Percentiles rank a stretch among this genome's conserved stretches.
These are phyloP conservation scores for Tauraco erythrolophus DNA, from an alignment of 2,113 vertebrate genomes.

Conservation along the genomic window DNA sequence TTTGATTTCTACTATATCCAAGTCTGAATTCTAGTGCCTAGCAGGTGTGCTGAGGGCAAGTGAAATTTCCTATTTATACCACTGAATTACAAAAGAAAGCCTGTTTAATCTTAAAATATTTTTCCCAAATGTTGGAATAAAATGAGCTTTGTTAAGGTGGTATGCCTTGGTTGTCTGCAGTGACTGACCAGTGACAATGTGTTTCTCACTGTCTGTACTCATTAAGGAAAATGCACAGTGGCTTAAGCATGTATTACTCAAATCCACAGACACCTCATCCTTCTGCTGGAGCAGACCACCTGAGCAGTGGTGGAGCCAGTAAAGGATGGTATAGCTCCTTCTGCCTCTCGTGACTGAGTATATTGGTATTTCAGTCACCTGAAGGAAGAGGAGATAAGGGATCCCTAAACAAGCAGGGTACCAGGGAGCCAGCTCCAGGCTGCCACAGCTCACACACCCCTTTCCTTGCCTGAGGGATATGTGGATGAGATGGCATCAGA, in stretches of 20 bases:
- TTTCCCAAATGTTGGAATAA: not conserved
- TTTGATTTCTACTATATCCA: not conserved
- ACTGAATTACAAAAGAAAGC: not conserved
- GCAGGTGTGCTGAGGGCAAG: not conserved
- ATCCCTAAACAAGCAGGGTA: not conserved
- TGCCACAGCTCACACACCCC: not conserved
- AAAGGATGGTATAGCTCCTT: not conserved
- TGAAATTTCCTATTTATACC: not conserved
- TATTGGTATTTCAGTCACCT: rapidly evolving
- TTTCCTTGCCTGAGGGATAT: not conserved
- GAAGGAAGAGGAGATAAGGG: not conserved
- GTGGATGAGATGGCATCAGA: not conserved
- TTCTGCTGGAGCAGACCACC: not conserved
- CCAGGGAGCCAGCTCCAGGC: not conserved
- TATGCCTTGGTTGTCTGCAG: not conserved
- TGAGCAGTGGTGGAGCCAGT: not conserved
- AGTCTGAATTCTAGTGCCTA: not conserved
- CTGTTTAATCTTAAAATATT: not conserved
- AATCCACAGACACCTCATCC: not conserved
- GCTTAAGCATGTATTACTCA: not conserved
- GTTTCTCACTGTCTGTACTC: not conserved
- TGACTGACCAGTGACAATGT: not conserved
- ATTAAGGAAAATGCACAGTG: not conserved
- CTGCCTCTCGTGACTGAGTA: not conserved
- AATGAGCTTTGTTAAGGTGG: not conserved